Conservation (phyloP, 2,797 vertebrate species). For the Sternotherus odoratus region DNA sequence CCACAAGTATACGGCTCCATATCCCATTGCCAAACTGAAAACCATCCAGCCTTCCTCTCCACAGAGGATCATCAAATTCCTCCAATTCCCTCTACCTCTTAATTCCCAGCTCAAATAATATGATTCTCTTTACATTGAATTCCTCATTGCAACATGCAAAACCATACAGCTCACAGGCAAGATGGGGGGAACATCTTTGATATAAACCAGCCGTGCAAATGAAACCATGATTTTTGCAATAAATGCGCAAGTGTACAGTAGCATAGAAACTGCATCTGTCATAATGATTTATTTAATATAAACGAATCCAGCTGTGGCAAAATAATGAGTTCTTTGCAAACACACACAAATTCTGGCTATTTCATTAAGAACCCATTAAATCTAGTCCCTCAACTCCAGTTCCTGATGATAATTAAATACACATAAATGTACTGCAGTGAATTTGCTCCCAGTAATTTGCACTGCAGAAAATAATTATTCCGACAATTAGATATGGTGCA, state of each 20-base stretch:
- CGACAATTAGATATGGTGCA: conserved; percentile 67
- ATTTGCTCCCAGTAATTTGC: conserved; percentile 70
- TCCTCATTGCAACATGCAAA: conserved; percentile 36
- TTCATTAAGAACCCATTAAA: conserved; percentile 67
- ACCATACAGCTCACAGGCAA: not conserved
- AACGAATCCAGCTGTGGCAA: conserved; percentile 70
- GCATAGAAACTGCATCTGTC: conserved; percentile 50
- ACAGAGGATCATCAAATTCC: not conserved
- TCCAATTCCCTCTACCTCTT: not conserved
- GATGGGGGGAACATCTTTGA: conserved; percentile 24
- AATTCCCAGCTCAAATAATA: not conserved
- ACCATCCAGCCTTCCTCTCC: not conserved
- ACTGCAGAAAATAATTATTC: conserved; percentile 74
- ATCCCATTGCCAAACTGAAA: not conserved
- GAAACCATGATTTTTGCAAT: conserved; percentile 46
- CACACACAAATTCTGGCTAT: conserved; percentile 63
- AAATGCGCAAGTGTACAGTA: conserved; percentile 46
- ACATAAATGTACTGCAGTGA: conserved; percentile 37
- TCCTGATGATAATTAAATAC: conserved; percentile 76
- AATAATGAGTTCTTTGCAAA: conserved; percentile 65
- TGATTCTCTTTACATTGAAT: not conserved
- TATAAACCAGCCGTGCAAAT: conserved; percentile 54
- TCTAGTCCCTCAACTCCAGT: conserved; percentile 40
- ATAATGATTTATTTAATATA: conserved; percentile 73
- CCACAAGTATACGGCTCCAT: not conserved